Evolutionary conservation across 1,140 invertebrate species (phyloP), one percentile per base, ranked within the genome.

Genomic region (Subanguina moxae): DNA sequence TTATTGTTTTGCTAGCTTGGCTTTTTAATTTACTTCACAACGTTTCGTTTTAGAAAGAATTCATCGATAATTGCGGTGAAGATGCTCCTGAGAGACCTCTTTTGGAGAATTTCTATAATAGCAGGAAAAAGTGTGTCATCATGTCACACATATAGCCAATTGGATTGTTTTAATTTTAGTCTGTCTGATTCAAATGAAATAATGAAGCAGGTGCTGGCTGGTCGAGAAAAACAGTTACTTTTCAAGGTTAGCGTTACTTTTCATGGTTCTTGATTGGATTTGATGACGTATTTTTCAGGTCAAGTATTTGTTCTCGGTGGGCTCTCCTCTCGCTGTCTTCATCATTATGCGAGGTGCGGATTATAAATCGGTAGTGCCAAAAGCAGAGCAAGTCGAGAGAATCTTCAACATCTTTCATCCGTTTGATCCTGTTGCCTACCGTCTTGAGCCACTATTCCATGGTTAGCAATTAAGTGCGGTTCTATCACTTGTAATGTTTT

Each of bases 341-440:
- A 83, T 90, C 45, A 88, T 89, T 23, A 82, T 91, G 67, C 84
- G 90, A 56, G 87, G 87, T 58, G 80, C 85, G 45, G 65, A 72
- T 57, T 62, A 43, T 19, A 25, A 25, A 11, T 58, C 67, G 59
- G 45, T 80, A 19, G n/a, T 76, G 1, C 76, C 80, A 17, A 57
- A 71, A 15, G 52, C 21, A 27, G 83, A 82, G 52, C 80, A 89
- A 38, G 89, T 88, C 73, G 87, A 87, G 72, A 84, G 87, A 45
- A 85, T 91, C 52, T 90, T 88, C 76, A 91, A 91, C 80, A 88
- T 91, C 74, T 90, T 89, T 82, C 89, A 91, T 83, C 89, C 89
- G 71, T 88, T 89, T 57, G 90, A 91, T 83, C 90, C 90, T 62
- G 89, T 91, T 58, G 85, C 86, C 11, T 87, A 87, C 76, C 80